Conservation (phyloP, 2,888 invertebrate species). For the Phytoseiulus persimilis region DNA sequence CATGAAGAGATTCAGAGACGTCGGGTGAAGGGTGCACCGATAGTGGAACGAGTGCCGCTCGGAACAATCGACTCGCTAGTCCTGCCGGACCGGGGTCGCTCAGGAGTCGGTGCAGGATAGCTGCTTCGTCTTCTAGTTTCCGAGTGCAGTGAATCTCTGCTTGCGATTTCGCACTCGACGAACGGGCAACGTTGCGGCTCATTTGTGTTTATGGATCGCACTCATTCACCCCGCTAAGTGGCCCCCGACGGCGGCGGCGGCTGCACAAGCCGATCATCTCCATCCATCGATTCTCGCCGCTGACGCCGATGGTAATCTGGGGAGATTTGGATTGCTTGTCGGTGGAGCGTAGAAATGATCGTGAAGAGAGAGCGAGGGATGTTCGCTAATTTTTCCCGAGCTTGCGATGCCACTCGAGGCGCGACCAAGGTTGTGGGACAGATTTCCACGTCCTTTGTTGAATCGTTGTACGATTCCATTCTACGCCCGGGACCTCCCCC, state of each 20-base stretch:
- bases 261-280: not conserved
- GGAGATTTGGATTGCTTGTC: not conserved
- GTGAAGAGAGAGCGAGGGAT: not conserved
- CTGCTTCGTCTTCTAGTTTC: not conserved
- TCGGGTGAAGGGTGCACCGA: not conserved
- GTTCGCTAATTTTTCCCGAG: not conserved
- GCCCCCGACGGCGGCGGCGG: not conserved
- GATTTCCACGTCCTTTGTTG: no score
- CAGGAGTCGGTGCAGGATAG: not conserved
- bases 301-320: not conserved
- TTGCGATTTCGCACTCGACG: not conserved
- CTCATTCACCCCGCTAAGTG: not conserved
- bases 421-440: no score
- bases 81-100: not conserved
- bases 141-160: not conserved
- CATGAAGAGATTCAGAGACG: not conserved
- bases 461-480: no score
- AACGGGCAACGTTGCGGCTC: not conserved
- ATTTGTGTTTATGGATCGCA: not conserved
- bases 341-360: not conserved
- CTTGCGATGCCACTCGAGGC: not conserved
- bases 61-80: not conserved
- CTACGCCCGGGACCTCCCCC: no score
- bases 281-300: not conserved
- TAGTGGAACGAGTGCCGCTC: no score